phyloP scores from a whole-genome alignment of 1,140 invertebrate genomes.

The Gyrodactylus salaris region DNA sequence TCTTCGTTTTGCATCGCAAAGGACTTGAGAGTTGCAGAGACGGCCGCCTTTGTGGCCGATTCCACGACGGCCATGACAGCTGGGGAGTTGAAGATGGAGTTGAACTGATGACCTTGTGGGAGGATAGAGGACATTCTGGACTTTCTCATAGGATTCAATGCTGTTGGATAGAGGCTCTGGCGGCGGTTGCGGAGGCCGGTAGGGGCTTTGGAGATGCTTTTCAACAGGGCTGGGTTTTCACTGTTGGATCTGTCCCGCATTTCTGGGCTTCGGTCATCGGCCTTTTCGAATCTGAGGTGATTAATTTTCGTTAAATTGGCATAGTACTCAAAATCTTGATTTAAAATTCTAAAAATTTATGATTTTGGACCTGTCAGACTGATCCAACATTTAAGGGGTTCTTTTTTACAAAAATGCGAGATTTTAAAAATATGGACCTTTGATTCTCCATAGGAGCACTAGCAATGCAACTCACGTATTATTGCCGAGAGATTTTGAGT shows the following conservation, averaged over 20 bases:
- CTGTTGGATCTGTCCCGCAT: neutral
- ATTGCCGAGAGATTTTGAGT: too few species aligned
- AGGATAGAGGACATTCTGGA: neutral
- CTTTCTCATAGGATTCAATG: neutral
- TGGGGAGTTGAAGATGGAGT: neutral
- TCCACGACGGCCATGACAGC: neutral
- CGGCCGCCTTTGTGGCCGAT: neutral
- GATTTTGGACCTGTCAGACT: too few species aligned
- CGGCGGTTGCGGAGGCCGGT: neutral
- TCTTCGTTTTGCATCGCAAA: neutral
- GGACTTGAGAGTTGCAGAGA: neutral
- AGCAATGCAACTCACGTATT: too few species aligned
- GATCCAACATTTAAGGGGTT: too few species aligned
- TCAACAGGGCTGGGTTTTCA: neutral
- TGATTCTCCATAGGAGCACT: too few species aligned
- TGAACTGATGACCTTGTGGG: neutral
- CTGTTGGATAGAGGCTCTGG: neutral
- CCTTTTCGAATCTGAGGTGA: too few species aligned
- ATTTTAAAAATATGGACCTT: too few species aligned
- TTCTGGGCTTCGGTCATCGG: neutral
- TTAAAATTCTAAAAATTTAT: too few species aligned
- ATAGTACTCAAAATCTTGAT: too few species aligned
- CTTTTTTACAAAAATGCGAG: too few species aligned
- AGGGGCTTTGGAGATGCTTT: neutral
- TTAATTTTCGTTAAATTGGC: too few species aligned